Base-by-base conservation (phyloP, 2,797 vertebrate genomes). In the Melanogrammus aeglefinus region DNA sequence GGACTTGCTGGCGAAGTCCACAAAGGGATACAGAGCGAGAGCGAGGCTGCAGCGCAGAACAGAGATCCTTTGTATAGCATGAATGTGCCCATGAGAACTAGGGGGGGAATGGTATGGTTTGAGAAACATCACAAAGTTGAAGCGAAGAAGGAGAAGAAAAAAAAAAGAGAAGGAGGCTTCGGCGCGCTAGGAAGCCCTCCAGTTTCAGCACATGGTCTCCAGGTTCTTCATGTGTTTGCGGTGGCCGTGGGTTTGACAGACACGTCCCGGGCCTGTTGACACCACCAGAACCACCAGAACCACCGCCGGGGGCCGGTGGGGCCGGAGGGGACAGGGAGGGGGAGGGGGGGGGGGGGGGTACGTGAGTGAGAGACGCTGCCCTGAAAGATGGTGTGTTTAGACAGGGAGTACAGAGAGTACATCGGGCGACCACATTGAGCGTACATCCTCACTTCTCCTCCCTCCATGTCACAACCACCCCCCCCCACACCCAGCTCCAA, bases 21-120 rank as follows among this genome's bases (percentile, higher is more conserved):
- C 92, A 93, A 94, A 94, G 87, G 92, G 91, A 93, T 91, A 92
- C 90, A 90, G 91, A 93, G 89, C 89, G 91, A 89, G 91, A 93
- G 89, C 89, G 91, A 89, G 91, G 91, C 89, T 89, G 84, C 89
- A 84, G 89, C 9, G 27, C 21, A 10, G 86, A 94, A 94, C 93
- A 93, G 93, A 92, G 91, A 91, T 90, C 89, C 92, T 93, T 93
- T 94, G 94, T 94, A 92, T 84, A 41, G 83, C 77, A 47, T 93
- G 92, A 93, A 94, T 92, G 91, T 90, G 89, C 85, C 89, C 91
- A 92, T 92, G 91, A 91, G 91, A 91, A 88, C 93, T 91, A 41
- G 39, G 39, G 39, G 39, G 89, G 87, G 88, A 91, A 92, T 75
- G 79, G 80, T 82, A 84, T 86, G 90, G 88, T 92, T 91, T 85